Conservation (phyloP, 2,888 invertebrate genomes). For the Acrobasis consociella region DNA sequence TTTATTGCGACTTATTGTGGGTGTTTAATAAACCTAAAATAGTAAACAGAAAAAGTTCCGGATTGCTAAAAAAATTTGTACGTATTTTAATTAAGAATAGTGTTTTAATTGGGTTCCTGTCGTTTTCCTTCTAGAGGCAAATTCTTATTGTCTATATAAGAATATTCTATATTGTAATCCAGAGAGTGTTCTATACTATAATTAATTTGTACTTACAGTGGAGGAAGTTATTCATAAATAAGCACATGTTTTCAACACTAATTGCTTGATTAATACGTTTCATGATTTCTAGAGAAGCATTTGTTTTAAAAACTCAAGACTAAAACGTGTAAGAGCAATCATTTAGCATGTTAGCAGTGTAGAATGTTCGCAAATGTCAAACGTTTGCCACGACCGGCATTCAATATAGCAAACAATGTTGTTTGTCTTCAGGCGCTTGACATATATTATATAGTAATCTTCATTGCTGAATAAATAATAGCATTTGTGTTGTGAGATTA, state of each 20-base stretch:
- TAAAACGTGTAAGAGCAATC: slow-evolving; percentile 1
- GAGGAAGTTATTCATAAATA: slow-evolving; percentile 28
- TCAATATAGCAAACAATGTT: background rate
- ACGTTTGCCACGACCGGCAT: slow-evolving; percentile 8
- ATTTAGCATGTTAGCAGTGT: slow-evolving; percentile 6
- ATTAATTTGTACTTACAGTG: background rate
- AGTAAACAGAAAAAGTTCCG: too few relatives aligned
- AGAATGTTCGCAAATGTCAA: slow-evolving; percentile 14
- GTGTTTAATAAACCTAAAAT: too few relatives aligned
- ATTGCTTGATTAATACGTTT: slow-evolving; percentile 20
- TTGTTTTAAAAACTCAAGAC: background rate
- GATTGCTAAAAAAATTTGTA: too few relatives aligned
- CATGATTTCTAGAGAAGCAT: slow-evolving; percentile 3
- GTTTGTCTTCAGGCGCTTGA: slow-evolving; percentile 1
- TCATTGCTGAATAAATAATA: background rate
- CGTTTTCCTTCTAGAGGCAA: background rate
- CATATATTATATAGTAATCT: background rate
- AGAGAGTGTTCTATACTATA: background rate
- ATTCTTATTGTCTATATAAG: background rate
- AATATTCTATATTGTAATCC: too few relatives aligned
- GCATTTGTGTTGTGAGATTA: background rate
- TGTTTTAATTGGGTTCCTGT: too few relatives aligned
- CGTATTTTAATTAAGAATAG: too few relatives aligned
- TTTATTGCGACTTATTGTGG: too few relatives aligned
- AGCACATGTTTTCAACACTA: slow-evolving; percentile 28